phyloP scores from a whole-genome alignment of 2,113 vertebrate species.

The Ictalurus furcatus region DNA sequence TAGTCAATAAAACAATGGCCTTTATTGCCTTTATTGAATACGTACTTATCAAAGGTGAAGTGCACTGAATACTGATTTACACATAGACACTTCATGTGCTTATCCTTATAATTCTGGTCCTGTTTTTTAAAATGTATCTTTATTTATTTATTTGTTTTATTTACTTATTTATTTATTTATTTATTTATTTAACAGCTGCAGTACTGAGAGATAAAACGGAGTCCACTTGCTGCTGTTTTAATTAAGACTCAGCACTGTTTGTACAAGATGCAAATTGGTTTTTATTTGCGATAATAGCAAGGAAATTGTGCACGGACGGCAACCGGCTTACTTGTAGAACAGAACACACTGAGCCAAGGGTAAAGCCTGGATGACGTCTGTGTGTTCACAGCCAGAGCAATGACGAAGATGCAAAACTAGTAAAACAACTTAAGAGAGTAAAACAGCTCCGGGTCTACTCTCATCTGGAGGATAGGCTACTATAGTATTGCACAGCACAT shows the following conservation, averaged over 20 bases:
- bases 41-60: conserved; percentile 16
- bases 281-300: conserved; percentile 29
- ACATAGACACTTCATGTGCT: neutral
- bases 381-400: conserved; percentile 15
- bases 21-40: conserved; percentile 27
- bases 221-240: conserved; percentile 9
- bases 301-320: conserved; percentile 38
- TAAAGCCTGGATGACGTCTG: neutral
- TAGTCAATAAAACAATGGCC: neutral
- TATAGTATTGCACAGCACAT: neutral
- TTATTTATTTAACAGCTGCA: neutral
- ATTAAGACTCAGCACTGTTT: conserved; percentile 35
- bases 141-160: no score
- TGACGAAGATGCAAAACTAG: neutral
- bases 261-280: conserved; percentile 24
- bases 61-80: conserved; percentile 2
- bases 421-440: neutral
- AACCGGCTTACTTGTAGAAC: conserved; percentile 37
- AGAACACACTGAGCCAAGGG: neutral
- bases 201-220: neutral
- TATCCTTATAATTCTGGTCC: neutral
- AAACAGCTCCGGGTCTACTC: neutral
- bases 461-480: neutral
- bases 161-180: neutral
- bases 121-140: neutral